Evolutionary conservation across 2,797 vertebrate genomes (phyloP).

Genomic region (Sitta carolinensis): DNA sequence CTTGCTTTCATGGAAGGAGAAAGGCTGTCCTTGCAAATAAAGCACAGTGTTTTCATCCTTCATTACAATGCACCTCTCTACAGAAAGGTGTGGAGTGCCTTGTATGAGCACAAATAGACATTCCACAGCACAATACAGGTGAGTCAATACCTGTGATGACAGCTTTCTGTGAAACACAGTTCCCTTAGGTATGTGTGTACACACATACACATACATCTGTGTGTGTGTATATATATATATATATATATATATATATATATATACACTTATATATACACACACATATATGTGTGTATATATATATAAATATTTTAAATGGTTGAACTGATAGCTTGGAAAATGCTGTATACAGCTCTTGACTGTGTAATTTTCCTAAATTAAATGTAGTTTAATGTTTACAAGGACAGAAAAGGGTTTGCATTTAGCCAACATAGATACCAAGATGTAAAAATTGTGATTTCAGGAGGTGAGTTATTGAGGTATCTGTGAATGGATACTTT

Average conservation of each 20-base stretch:
- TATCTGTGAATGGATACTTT: not conserved
- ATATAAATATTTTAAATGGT: not conserved
- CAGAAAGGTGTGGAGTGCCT: not conserved
- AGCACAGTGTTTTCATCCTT: not conserved
- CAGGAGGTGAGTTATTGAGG: not conserved
- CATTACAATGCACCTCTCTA: not conserved
- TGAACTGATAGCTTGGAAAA: not conserved
- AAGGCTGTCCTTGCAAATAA: not conserved
- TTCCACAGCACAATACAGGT: not conserved
- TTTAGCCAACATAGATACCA: accelerated
- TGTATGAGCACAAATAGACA: not conserved
- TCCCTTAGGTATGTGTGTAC: not conserved
- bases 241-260: not conserved
- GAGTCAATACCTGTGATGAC: not conserved
- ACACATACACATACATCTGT: not conserved
- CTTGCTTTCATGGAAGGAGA: not conserved
- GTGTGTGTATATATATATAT: too few species aligned
- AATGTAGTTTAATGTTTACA: not conserved
- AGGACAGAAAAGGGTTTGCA: not conserved
- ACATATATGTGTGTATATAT: not conserved
- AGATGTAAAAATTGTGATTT: not conserved
- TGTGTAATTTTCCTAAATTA: not conserved
- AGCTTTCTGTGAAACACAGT: not conserved
- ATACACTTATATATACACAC: not conserved
- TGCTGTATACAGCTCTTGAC: not conserved